Evolutionary conservation across 1,140 invertebrate species (phyloP), one percentile per base, ranked within the genome.

Genomic region (Nilaparvata lugens): DNA sequence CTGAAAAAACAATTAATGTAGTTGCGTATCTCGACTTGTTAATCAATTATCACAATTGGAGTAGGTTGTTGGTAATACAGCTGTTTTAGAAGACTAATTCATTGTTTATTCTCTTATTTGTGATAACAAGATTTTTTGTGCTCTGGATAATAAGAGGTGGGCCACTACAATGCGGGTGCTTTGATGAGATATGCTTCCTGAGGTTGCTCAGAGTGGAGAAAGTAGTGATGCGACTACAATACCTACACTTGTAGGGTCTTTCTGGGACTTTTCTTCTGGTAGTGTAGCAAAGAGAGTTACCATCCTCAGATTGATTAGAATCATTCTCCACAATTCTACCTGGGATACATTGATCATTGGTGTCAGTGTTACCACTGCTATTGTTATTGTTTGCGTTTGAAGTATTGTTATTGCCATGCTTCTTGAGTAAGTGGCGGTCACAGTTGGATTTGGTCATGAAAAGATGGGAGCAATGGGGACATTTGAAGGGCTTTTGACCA

Each of bases 361-460:
- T 48, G 2, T n/a, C n/a, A n/a, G n/a, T n/a, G n/a, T n/a, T n/a
- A n/a, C n/a, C n/a, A n/a, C n/a, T n/a, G n/a, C 45, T 48, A 18
- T 23, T 48, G 45, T 19, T 48, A 16, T 23, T 4, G 31, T 58
- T 35, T 54, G 52, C 19, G 19, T 35, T 24, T 4, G 42, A 18
- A 14, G 45, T 40, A 11, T 62, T 52, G 16, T 43, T 60, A 18
- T 56, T 67, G 57, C 69, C 75, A 65, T 61, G 72, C 66, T 73
- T 66, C 1, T 68, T 62, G 19, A 94, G 74, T 55, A 97, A 72
- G 72, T 98, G 95, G 14, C 95, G 85, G 67, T 97, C 95, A 71
- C 95, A 93, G 72, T 98, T 98, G 1, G 92, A 95, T 69, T 97
- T 97, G 0, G 95, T 98, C 3, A 95, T 97, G 73, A 98, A 98